phyloP scores from a whole-genome alignment of 2,113 vertebrate genomes.

The Saguinus imperator region DNA sequence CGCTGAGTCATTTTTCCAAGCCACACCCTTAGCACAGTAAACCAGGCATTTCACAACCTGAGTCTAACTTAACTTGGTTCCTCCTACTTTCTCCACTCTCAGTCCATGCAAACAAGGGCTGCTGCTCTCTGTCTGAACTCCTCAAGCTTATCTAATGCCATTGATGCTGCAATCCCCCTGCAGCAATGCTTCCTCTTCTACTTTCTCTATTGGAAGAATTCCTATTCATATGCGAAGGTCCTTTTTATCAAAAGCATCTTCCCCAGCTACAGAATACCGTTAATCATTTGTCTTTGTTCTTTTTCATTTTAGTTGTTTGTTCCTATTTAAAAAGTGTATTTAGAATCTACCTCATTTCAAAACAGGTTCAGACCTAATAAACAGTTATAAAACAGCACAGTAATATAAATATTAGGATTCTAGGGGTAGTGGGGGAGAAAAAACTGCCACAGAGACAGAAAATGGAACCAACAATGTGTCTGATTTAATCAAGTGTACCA shows the following conservation, averaged over 20 bases:
- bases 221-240: neutral
- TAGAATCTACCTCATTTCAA: neutral
- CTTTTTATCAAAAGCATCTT: neutral
- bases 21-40: too few species aligned
- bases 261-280: neutral
- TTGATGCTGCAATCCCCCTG: neutral
- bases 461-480: neutral
- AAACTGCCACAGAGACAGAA: neutral
- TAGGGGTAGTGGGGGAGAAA: neutral
- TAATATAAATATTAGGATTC: constrained; percentile 2
- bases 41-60: neutral
- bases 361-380: neutral
- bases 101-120: neutral
- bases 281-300: neutral
- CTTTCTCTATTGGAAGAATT: neutral
- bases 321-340: neutral
- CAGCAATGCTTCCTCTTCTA: neutral
- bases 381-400: neutral
- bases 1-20: neutral
- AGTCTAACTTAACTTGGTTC: neutral
- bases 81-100: neutral
- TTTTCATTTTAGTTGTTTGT: neutral
- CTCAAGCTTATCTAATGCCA: neutral
- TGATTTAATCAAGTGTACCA: neutral
- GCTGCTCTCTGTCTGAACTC: neutral